phyloP scores from a whole-genome alignment of 2,888 invertebrate species.

The Drosophila phalerata region DNA sequence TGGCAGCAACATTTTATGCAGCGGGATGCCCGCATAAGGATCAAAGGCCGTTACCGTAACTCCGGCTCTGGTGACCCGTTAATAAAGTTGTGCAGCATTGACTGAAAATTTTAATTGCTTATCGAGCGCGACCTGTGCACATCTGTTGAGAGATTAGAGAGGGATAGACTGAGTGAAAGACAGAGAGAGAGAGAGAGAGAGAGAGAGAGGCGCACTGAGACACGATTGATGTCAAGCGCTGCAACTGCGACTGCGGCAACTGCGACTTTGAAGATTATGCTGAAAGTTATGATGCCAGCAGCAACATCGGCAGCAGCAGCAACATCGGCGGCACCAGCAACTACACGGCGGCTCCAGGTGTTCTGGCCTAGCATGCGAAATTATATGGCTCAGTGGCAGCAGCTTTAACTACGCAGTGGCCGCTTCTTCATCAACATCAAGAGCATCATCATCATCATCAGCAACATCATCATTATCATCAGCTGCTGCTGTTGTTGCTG shows the following conservation, averaged over 20 bases:
- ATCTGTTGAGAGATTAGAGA: conserved; percentile 71
- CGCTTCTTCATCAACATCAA: conserved; percentile 54
- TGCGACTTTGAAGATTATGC: conserved; percentile 76
- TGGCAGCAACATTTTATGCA: conserved; percentile 28
- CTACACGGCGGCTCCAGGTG: conserved; percentile 62
- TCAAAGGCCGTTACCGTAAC: conserved; percentile 78
- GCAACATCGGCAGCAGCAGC: conserved; percentile 30
- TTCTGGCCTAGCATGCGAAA: conserved; percentile 74
- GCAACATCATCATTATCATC: conserved; percentile 33
- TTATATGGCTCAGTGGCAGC: conserved; percentile 71
- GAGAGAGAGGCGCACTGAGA: conserved; percentile 9
- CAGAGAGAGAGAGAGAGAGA: conserved; percentile 20
- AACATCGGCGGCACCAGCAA: conserved; percentile 36
- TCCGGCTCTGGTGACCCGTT: conserved; percentile 58
- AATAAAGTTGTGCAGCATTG: conserved; percentile 77
- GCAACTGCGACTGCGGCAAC: conserved; percentile 56
- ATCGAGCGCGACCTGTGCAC: conserved; percentile 62
- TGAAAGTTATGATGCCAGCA: conserved; percentile 72
- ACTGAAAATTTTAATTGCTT: conserved; percentile 76
- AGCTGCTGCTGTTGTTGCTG: conserved; percentile 36
- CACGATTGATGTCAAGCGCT: conserved; percentile 76
- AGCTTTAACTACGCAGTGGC: conserved; percentile 71
- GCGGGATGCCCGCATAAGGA: conserved; percentile 46
- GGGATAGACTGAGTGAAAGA: conserved; percentile 13
- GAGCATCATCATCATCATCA: conserved; percentile 31